Base-by-base conservation (phyloP, 2,888 invertebrate species). In the Sphaerophoria rueppellii region DNA sequence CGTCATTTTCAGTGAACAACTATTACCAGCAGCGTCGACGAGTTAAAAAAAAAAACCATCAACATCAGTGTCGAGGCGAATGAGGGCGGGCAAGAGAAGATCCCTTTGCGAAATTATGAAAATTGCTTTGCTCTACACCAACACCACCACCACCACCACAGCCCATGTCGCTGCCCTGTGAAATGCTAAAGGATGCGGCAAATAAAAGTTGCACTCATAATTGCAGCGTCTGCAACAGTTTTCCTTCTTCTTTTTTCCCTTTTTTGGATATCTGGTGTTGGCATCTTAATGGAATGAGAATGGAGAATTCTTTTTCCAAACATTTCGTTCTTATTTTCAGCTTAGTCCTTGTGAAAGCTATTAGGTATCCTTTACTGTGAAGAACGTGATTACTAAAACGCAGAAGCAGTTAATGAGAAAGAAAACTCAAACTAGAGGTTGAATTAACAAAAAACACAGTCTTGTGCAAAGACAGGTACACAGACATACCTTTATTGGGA, bases 171-270 rank as follows among this genome's bases (percentile, higher is more conserved):
- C 5, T 7, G 12, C 6, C 11, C 40, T 40, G 5, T 2, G 24
- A 24, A 40, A 71, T 52, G 50, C 32, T 43, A 12, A 43, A 63
- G 57, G 74, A 74, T 76, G 75, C 46, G 55, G 46, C 55, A 69
- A 57, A 74, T 34, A 46, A 61, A 72, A 82, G 72, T 72, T 72
- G 63, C 76, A 43, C 48, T 82, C 55, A 58, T 82, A 82, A 77
- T 82, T 82, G 77, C 77, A 73, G n/a, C 61, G 71, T 81, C 76
- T 75, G 76, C 71, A 72, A 76, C 58, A 76, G 81, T 81, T 75
- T 81, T 57, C 32, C 16, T 63, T 74, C 2, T 24, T 60, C 54
- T 81, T 81, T 52, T 37, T 71, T 76, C 46, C 32, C 24, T 24
- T 24, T 24, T 63, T 55, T 9, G 43, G 40, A 40, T 71, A 71